Evolutionary conservation across 1,140 invertebrate genomes (phyloP), one percentile per base, ranked within the genome.

Genomic region (Zaprionus vittiger): DNA sequence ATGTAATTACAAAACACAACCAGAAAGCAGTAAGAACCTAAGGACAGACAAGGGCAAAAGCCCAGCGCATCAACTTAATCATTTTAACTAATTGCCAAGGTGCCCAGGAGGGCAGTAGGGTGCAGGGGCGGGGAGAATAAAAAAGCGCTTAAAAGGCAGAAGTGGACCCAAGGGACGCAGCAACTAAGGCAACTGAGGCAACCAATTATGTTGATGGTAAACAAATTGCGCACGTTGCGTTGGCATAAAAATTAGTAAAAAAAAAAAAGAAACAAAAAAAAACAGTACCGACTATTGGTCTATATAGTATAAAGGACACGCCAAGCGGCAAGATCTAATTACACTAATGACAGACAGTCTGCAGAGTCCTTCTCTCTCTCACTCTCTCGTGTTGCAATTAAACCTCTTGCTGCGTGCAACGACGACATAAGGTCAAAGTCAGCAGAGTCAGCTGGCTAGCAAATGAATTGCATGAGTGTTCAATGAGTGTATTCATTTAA

Each of bases 121-220:
- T 1, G 55, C 1, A 24, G 20, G 12, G 41, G 24, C n/a, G n/a
- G 15, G 9, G 26, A 31, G 81, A 72, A 84, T 73, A 90, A 89
- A 90, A 89, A 90, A 90, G 77, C 79, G 85, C 85, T 89, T 89
- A 89, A 89, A 77, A 66, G 73, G 20, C 54, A 41, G 38, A 91
- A 92, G 77, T 91, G 82, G 73, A 73, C 91, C 80, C 91, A 66
- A 55, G 91, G 83, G 62, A 67, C 55, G 14, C 41, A 20, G 15
- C 38, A 20, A 47, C 54, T 34, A 34, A n/a, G 38, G 38, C 38
- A 41, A 38, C 52, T 38, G 54, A 66, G 20, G 54, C 70, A 72
- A 71, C 79, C 89, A 92, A 92, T 92, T 92, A 92, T 92, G 87
- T 77, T 92, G 91, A 92, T 92, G 89, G 91, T 91, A 91, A 92